Percentiles rank a stretch among this genome's conserved stretches.
Conservation (phyloP, 2,113 vertebrate genomes). For the Hylia prasina region DNA sequence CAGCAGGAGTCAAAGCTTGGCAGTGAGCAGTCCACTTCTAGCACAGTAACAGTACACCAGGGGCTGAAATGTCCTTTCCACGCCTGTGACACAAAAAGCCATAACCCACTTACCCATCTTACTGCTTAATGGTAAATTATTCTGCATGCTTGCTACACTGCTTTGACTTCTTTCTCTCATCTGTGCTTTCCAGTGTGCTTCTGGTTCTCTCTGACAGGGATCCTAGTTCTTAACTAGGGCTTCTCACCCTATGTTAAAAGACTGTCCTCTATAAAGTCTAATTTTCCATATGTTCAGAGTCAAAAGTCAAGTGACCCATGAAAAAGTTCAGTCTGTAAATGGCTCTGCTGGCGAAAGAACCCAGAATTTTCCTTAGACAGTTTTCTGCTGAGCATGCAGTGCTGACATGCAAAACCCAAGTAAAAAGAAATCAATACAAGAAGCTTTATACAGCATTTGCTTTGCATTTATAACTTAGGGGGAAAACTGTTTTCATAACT, state of each 20-base stretch:
- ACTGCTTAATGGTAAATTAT: neutral
- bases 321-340: conserved; percentile 27
- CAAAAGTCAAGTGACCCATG: conserved; percentile 3
- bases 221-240: neutral
- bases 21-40: neutral
- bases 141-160: neutral
- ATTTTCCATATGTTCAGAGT: neutral
- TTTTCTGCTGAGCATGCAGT: conserved; percentile 43
- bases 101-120: neutral
- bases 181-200: neutral
- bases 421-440: conserved; percentile 32
- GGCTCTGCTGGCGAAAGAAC: conserved; percentile 20
- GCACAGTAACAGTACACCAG: neutral
- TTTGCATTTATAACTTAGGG: neutral
- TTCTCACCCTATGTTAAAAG: neutral
- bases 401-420: neutral
- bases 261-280: neutral
- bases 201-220: neutral
- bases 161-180: neutral
- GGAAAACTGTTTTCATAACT: conserved; percentile 30
- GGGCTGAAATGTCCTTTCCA: neutral
- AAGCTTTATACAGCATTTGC: neutral
- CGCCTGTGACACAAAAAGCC: neutral
- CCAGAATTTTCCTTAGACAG: neutral
- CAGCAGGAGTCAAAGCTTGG: neutral